phyloP scores from a whole-genome alignment of 2,888 invertebrate species.

The Noctua pronuba region DNA sequence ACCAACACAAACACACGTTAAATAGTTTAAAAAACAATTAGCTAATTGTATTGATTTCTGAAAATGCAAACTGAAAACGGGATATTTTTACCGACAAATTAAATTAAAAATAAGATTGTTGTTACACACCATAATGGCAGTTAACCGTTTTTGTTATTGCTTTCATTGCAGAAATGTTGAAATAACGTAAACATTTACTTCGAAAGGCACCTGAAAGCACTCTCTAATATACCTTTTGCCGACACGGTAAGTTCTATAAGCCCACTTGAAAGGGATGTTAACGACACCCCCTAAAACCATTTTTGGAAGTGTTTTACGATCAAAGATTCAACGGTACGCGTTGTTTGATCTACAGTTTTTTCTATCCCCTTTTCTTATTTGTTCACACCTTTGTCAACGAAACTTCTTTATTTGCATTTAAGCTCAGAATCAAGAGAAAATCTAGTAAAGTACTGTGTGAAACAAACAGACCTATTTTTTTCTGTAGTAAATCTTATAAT shows the following conservation, averaged over 20 bases:
- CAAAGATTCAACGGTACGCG: conserved; percentile 57
- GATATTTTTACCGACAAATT: neutral
- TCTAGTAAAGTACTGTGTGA: conserved; percentile 1
- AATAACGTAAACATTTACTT: conserved; percentile 15
- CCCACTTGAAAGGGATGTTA: conserved; percentile 60
- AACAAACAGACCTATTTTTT: conserved; percentile 39
- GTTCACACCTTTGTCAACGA: conserved; percentile 53
- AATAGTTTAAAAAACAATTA: neutral
- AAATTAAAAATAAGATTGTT: neutral
- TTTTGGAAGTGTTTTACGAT: conserved; percentile 60
- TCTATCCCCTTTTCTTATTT: conserved; percentile 57
- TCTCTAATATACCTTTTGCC: conserved; percentile 46
- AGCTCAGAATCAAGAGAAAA: conserved; percentile 26
- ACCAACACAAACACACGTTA: neutral
- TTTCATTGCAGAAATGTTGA: conserved; percentile 21
- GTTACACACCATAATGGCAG: neutral
- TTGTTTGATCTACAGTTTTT: conserved; percentile 60
- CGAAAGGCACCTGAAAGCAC: conserved; percentile 22
- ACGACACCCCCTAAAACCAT: conserved; percentile 48
- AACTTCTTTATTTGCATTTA: conserved; percentile 58
- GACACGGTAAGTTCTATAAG: conserved; percentile 57
- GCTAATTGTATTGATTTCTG: neutral
- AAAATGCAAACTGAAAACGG: neutral
- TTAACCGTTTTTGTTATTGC: neutral
- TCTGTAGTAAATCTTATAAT: conserved; percentile 46